A percentile compares a stretch with the other conserved stretches of the same genome.
These are phyloP conservation scores for Chloroceryle inda DNA, from an alignment of 2,797 vertebrate genomes.

Conservation along the genomic window DNA sequence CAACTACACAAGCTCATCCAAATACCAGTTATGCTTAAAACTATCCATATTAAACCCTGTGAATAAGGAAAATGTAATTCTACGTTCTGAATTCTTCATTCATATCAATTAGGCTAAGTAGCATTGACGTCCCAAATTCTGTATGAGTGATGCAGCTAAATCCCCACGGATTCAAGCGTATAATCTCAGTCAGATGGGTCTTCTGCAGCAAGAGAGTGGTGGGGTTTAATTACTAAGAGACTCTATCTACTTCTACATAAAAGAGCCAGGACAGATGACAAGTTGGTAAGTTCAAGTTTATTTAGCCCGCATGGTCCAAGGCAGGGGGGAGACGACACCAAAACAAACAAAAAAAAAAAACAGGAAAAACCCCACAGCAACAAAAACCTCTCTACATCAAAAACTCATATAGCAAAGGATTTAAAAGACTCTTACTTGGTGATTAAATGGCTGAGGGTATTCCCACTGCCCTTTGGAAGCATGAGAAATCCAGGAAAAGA, in stretches of 20 bases:
- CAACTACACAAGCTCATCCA: not conserved
- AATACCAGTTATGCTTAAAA: not conserved
- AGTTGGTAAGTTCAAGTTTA: not conserved
- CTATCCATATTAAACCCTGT: not conserved
- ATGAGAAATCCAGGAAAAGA: slow-evolving; percentile 46
- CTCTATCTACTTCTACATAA: not conserved
- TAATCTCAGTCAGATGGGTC: not conserved
- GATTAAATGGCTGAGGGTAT: slow-evolving; percentile 6
- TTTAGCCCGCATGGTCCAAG: not conserved
- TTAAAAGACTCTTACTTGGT: not conserved
- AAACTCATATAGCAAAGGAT: not conserved
- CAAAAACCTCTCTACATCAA: not conserved
- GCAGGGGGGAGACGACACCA: too few species aligned
- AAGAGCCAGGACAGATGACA: not conserved
- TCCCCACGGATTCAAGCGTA: not conserved
- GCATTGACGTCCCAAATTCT: not conserved
- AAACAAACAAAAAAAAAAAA: not conserved
- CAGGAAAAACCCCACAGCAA: too few species aligned
- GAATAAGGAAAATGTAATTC: not conserved
- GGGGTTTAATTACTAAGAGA: not conserved
- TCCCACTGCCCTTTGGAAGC: slow-evolving; percentile 20
- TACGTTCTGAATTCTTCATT: not conserved
- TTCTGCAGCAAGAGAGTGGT: not conserved
- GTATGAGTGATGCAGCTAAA: not conserved
- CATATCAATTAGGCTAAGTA: not conserved